Base-by-base conservation (phyloP, 2,113 vertebrate genomes). In the Megalops atlanticus region DNA sequence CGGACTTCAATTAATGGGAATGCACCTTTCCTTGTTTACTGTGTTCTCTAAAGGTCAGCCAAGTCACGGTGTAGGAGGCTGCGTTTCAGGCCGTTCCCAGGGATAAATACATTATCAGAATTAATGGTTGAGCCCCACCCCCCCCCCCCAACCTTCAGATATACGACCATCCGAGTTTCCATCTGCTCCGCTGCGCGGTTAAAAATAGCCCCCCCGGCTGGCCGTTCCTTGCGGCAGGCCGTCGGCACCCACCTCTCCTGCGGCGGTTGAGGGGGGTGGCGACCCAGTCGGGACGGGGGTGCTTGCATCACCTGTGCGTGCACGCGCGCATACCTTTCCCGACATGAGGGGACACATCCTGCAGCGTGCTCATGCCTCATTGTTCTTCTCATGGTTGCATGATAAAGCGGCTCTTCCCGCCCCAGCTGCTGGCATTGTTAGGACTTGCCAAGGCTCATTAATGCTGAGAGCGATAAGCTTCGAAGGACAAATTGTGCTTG, bases 61-160 rank as follows among this genome's bases (percentile, higher is more conserved):
- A 71, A 31, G 74, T 35, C 43, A 78, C n/a, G 68, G 92, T 90
- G 92, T 94, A 88, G 92, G 88, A 92, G 87, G 92, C 94, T 87
- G 85, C 92, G 91, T 93, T 93, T 94, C 89, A 91, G 93, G 93
- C 95, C 93, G 92, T 94, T 94, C 93, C 92, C 93, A 94, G 94
- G 93, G 92, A 95, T 95, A 95, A 94, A 91, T 92, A 93, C 89
- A 93, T 94, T 94, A 94, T 94, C 92, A 92, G 91, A 95, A 95
- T 96, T 94, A 94, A 94, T 92, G 94, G 93, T 90, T 85, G 91
- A 8, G 93, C 87, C 87, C 85, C 90, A n/a, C n/a, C 91, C 92
- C 92, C 92, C 43, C 14, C 43, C 14, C n/a, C 31, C 58, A 64
- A 89, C 93, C 91, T 91, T 93, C 93, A 93, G 91, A 92, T 92